Conservation (phyloP, 2,113 vertebrate genomes). For the Heterotilapia buettikoferi region DNA sequence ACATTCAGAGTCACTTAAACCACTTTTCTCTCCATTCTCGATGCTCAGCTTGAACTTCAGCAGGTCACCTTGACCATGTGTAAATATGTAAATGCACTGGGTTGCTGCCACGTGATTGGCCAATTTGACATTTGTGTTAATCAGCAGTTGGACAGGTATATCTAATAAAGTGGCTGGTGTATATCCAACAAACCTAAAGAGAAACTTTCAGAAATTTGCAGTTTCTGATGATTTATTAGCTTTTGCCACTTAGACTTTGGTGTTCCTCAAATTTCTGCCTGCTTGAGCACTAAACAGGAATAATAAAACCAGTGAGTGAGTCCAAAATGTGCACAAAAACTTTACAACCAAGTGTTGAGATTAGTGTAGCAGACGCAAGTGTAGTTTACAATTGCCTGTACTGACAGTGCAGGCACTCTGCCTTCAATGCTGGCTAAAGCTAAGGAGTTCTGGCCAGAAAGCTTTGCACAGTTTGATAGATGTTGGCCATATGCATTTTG, state of each 20-base stretch:
- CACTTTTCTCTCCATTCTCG: background rate
- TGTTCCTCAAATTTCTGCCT: background rate
- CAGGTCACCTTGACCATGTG: background rate
- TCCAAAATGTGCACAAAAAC: background rate
- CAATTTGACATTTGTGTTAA: background rate
- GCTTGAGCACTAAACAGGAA: background rate
- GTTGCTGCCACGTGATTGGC: background rate
- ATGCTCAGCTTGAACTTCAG: background rate
- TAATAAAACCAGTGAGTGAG: background rate
- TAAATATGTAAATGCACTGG: background rate
- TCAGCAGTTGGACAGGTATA: background rate
- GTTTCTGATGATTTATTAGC: background rate
- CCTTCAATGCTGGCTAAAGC: background rate
- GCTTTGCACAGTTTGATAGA: constrained; percentile 22
- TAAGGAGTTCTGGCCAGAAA: constrained; percentile 15
- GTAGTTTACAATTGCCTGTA: background rate
- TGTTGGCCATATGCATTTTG: constrained; percentile 7
- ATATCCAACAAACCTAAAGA: background rate
- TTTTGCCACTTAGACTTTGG: background rate
- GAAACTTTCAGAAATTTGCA: background rate
- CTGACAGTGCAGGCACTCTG: background rate
- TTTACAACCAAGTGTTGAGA: background rate
- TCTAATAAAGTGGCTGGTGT: background rate
- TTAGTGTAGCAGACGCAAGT: background rate
- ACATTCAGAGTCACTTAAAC: background rate